Evolutionary conservation across 2,888 invertebrate species (phyloP).

Genomic region (Helleia helle): DNA sequence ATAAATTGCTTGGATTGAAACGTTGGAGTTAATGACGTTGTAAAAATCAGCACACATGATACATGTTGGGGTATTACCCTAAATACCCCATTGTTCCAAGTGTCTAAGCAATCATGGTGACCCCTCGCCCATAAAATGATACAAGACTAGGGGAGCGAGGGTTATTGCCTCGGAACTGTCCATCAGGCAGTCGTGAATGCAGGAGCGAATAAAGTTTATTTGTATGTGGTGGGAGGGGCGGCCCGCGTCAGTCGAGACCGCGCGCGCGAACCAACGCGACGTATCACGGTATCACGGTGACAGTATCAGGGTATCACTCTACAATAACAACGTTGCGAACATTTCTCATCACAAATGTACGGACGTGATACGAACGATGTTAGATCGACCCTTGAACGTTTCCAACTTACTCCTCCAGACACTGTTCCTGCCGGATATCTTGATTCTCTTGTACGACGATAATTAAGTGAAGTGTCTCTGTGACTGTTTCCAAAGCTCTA

Average conservation of each 20-base stretch:
- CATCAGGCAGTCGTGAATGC: slow-evolving; percentile 51
- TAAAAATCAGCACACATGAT: too few species aligned
- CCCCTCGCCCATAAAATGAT: slow-evolving; percentile 61
- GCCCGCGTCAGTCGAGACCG: slow-evolving; percentile 48
- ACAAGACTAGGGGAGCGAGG: slow-evolving; percentile 61
- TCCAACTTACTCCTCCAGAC: slow-evolving; percentile 53
- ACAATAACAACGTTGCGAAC: neutral
- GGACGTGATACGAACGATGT: slow-evolving; percentile 42
- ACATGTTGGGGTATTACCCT: too few species aligned
- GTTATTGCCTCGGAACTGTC: slow-evolving; percentile 65
- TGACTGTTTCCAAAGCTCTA: slow-evolving; percentile 2
- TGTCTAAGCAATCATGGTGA: slow-evolving; percentile 46
- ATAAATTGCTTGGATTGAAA: too few species aligned
- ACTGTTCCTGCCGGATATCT: slow-evolving; percentile 52
- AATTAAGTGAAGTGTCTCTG: slow-evolving; percentile 35
- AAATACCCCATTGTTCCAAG: slow-evolving; percentile 26
- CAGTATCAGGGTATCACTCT: too few species aligned
- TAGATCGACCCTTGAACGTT: slow-evolving; percentile 58
- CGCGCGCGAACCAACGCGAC: slow-evolving; percentile 38
- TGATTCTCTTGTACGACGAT: slow-evolving; percentile 65
- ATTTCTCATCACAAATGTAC: slow-evolving; percentile 13
- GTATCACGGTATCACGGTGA: slow-evolving; percentile 15
- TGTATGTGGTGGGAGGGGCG: slow-evolving; percentile 65
- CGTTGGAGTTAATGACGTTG: too few species aligned
- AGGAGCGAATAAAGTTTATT: slow-evolving; percentile 71